Percentiles rank a stretch among this genome's conserved stretches.
phyloP scores from a whole-genome alignment of 2,888 invertebrate species.

The Acrocyrtus sp. region DNA sequence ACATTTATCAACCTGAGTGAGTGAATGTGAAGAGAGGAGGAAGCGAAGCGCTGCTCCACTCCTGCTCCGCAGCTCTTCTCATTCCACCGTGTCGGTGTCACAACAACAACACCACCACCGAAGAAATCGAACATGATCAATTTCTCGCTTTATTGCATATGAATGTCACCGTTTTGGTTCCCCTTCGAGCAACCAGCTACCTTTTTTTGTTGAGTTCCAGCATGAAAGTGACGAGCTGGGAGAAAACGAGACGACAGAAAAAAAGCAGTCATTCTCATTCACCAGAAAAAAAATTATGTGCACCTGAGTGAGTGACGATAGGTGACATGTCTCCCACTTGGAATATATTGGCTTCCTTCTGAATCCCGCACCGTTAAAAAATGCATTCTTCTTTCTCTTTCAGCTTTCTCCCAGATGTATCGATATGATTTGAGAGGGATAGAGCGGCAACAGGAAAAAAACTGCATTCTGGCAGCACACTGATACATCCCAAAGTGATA shows the following conservation, averaged over 20 bases:
- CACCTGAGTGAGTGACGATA: neutral
- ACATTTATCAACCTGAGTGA: conserved; percentile 44
- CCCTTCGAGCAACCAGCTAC: conserved; percentile 43
- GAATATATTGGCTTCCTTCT: neutral
- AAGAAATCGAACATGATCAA: conserved; percentile 60
- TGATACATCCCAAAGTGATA: too few species aligned
- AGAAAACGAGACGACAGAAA: conserved; percentile 3
- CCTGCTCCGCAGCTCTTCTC: conserved; percentile 17
- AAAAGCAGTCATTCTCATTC: conserved; percentile 24
- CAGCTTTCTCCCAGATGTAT: too few species aligned
- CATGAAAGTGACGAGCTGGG: conserved; percentile 22
- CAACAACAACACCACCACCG: conserved; percentile 36
- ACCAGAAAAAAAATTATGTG: neutral
- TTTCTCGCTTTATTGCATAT: conserved; percentile 60
- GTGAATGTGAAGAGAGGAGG: conserved; percentile 1
- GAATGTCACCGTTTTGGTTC: conserved; percentile 51
- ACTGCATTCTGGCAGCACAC: too few species aligned
- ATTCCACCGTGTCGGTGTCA: conserved; percentile 37
- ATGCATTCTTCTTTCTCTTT: neutral
- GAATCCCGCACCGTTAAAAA: neutral
- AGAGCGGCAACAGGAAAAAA: too few species aligned
- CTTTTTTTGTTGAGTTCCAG: conserved; percentile 34
- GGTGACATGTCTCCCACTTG: conserved; percentile 23
- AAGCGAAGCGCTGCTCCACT: conserved; percentile 4
- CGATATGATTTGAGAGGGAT: too few species aligned